These are phyloP conservation scores for Mirounga angustirostris DNA, from an alignment of 2,113 vertebrate species.

Conservation along the genomic window DNA sequence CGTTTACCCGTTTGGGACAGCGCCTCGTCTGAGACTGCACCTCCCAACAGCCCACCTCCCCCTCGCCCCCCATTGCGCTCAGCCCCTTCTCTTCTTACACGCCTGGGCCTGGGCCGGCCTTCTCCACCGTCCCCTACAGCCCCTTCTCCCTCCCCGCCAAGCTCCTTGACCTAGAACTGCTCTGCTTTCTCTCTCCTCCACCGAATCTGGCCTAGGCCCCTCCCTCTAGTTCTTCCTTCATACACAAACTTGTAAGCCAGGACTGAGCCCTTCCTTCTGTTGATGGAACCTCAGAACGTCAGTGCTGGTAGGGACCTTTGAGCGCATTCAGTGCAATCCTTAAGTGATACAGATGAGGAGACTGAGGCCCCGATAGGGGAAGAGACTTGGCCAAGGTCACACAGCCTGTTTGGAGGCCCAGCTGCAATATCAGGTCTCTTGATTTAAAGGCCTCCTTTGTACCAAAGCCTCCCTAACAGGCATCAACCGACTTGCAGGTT, in stretches of 20 bases:
- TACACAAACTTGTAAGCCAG: slow-evolving; percentile 79
- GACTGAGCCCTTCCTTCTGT: slow-evolving; percentile 70
- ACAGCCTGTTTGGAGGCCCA: slow-evolving; percentile 61
- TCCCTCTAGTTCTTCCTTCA: slow-evolving; percentile 75
- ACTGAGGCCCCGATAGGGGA: slow-evolving; percentile 58
- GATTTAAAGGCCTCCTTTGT: slow-evolving; percentile 56
- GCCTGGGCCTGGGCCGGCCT: slow-evolving; percentile 41
- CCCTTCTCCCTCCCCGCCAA: slow-evolving; percentile 52
- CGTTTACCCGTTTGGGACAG: slow-evolving; percentile 58
- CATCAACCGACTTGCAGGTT: neutral
- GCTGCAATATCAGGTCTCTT: slow-evolving; percentile 54
- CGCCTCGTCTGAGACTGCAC: slow-evolving; percentile 42
- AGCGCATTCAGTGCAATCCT: slow-evolving; percentile 11
- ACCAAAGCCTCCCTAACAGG: neutral
- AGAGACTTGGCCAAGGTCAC: slow-evolving; percentile 84
- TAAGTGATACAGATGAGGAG: slow-evolving; percentile 57
- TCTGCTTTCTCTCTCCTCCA: slow-evolving; percentile 64
- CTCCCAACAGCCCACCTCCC: slow-evolving; percentile 17
- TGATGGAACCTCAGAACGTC: slow-evolving; percentile 71
- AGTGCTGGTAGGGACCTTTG: slow-evolving; percentile 20
- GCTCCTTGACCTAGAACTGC: slow-evolving; percentile 73
- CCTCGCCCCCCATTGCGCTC: neutral
- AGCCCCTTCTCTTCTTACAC: slow-evolving; percentile 37
- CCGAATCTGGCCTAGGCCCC: slow-evolving; percentile 76
- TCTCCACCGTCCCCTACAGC: slow-evolving; percentile 1